Evolutionary conservation across 1,140 invertebrate species (phyloP).

Genomic region (Agraylea sexmaculata): DNA sequence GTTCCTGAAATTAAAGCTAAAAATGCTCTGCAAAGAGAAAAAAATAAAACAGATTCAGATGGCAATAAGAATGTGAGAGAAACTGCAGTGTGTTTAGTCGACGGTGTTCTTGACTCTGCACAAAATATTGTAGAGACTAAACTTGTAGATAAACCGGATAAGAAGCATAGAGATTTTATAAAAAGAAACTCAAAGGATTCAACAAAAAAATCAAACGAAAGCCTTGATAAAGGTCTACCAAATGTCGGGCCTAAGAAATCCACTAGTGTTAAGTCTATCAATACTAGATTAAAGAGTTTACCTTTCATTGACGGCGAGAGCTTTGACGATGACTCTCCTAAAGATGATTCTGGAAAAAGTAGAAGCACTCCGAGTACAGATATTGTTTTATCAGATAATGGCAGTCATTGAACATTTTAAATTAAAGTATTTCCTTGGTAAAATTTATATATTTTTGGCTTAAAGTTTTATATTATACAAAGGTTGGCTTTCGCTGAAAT

Average conservation of each 20-base stretch:
- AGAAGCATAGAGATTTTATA: constrained; percentile 11
- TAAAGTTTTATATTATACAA: no score
- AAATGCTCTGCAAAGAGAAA: constrained; percentile 2
- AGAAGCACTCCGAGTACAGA: no score
- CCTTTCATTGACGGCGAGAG: no score
- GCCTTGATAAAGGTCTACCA: not conserved
- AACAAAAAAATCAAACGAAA: constrained; percentile 6
- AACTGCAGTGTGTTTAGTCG: constrained; percentile 18
- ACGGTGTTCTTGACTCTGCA: constrained; percentile 21
- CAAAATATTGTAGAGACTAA: constrained; percentile 16
- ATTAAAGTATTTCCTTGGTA: no score
- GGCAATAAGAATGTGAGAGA: constrained; percentile 14
- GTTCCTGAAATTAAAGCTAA: constrained; percentile 12
- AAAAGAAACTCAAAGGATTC: not conserved
- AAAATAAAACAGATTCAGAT: constrained; percentile 4
- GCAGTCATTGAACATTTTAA: no score
- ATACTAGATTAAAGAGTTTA: not conserved
- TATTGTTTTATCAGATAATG: no score
- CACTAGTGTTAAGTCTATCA: not conserved
- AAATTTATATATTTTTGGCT: no score
- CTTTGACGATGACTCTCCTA: no score
- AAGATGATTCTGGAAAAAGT: no score
- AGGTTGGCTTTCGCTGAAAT: no score
- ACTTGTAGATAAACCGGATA: constrained; percentile 14
- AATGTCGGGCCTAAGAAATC: not conserved